Evolutionary conservation across 2,797 vertebrate species (phyloP), one percentile per base, ranked within the genome.

Genomic region (Kryptolebias ocellatus): DNA sequence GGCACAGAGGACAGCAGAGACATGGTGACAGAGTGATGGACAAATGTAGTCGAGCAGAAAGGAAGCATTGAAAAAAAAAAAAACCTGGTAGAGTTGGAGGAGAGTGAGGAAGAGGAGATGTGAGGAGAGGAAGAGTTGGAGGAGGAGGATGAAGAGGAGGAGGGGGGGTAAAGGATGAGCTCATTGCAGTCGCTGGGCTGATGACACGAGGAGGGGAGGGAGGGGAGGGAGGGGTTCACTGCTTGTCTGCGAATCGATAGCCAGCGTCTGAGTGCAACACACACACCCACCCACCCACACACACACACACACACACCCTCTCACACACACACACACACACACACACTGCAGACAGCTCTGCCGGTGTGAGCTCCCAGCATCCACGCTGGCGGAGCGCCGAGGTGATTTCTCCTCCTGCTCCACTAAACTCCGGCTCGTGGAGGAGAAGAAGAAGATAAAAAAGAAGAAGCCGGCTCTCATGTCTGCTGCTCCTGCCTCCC

Each of bases 181-280:
- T 97, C 96, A 98, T 96, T 95, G 95, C 95, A 96, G 95, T 94
- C 93, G 93, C 92, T 86, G 91, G 90, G 93, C 92, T 79, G 94
- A 95, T 94, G 94, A 94, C 93, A 91, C 86, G 78, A 87, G 93
- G 87, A 68, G 81, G 42, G 57, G 51, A 60, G 76, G 93, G 87
- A 68, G 81, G 42, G 57, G 51, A 60, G 76, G 79, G 76, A 67
- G 78, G 78, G 85, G 76, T 78, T 71, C 53, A 34, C 58, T 76
- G 72, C 77, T 76, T 58, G 77, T 85, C 84, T 87, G 79, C 58
- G 70, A 92, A 92, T 92, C 89, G 87, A 94, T 93, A 90, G 89
- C 89, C 89, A 91, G 89, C 73, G 90, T 93, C 93, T 94, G 92
- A 87, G 75, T 50, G 59, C 69, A 70, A 67, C 84, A 88, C 86